Percentiles rank a stretch among this genome's conserved stretches.
Conservation (phyloP, 2,797 vertebrate genomes). For the Melanotaenia trifasciata region DNA sequence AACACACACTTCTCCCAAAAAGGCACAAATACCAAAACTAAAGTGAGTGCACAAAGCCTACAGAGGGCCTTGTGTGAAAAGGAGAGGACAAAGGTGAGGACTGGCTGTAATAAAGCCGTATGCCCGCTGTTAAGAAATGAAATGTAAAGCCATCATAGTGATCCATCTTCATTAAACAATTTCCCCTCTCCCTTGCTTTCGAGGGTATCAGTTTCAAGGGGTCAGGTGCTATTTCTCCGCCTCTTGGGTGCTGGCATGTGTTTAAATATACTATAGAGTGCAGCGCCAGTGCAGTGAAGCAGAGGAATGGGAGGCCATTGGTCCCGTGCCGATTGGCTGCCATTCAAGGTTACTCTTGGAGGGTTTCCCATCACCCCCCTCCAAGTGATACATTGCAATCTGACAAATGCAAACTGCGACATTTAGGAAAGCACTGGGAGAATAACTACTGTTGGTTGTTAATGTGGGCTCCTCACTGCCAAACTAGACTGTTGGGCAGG, state of each 20-base stretch:
- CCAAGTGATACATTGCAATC: conserved; percentile 85
- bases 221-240: conserved; percentile 81
- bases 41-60: conserved; percentile 71
- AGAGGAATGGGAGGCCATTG: conserved; percentile 76
- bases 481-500: conserved; percentile 70
- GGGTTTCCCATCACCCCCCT: conserved; percentile 82
- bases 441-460: conserved; percentile 77
- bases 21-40: conserved; percentile 60
- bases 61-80: conserved; percentile 68
- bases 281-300: conserved; percentile 63
- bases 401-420: conserved; percentile 86
- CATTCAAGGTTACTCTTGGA: conserved; percentile 86
- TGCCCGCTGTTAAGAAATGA: conserved; percentile 87
- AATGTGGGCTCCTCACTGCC: conserved; percentile 73
- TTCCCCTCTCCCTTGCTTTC: conserved; percentile 82
- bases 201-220: conserved; percentile 82
- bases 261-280: conserved; percentile 81
- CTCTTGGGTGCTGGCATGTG: conserved; percentile 75
- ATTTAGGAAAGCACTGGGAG: conserved; percentile 83
- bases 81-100: conserved; percentile 82
- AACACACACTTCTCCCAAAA: conserved; percentile 27
- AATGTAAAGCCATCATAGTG: conserved; percentile 86
- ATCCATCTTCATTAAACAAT: conserved; percentile 87
- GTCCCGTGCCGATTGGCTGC: conserved; percentile 83
- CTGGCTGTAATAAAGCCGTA: conserved; percentile 87